Evolutionary conservation across 2,797 vertebrate genomes (phyloP).

Genomic region (Coracias cyanogaster): DNA sequence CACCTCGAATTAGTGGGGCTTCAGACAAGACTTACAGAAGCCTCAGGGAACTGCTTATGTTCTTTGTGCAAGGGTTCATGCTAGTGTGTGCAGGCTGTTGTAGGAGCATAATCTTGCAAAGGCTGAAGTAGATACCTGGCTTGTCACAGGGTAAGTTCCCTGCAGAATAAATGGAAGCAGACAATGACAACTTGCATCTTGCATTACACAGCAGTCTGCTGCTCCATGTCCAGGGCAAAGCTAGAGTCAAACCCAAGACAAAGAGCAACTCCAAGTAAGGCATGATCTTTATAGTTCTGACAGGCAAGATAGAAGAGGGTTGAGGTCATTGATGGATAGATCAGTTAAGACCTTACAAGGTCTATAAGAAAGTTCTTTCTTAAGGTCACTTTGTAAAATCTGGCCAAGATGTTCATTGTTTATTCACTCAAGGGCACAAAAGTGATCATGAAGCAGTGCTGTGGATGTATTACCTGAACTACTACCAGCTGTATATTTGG

Average conservation of each 20-base stretch:
- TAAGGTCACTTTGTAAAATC: background rate
- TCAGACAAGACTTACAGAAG: constrained; percentile 7
- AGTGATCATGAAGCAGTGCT: background rate
- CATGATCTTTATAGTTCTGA: background rate
- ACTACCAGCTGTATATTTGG: background rate
- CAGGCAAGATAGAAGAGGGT: background rate
- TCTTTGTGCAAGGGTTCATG: background rate
- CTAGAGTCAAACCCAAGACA: background rate
- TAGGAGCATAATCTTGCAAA: background rate
- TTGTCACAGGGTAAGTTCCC: background rate
- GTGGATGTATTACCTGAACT: background rate
- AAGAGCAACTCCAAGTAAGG: background rate
- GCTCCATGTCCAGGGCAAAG: background rate
- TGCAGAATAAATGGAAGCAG: background rate
- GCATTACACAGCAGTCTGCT: background rate
- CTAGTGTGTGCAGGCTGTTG: background rate
- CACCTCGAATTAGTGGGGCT: background rate
- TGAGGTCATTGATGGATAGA: background rate
- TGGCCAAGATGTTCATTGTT: background rate
- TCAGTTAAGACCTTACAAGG: background rate
- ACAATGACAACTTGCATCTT: background rate
- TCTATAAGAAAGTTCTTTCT: background rate
- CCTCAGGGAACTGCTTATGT: background rate
- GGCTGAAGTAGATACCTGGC: background rate
- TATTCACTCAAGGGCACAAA: background rate